Conservation (phyloP, 2,797 vertebrate species). For the Sylvilagus floridanus region DNA sequence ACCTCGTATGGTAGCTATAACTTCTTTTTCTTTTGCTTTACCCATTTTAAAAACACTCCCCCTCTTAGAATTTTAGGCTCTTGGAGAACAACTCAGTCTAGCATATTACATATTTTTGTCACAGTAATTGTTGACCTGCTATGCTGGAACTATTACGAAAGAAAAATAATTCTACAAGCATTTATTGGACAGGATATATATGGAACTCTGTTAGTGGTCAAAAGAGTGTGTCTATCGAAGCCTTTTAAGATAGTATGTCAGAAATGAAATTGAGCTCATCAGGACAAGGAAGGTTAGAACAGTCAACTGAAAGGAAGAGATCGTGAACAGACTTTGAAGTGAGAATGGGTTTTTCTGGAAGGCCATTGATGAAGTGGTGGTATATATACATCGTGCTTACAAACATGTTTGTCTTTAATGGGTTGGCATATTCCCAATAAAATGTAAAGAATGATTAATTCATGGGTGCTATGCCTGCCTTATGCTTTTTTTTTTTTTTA, state of each 20-base stretch:
- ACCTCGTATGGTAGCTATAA: background rate
- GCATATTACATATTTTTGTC: background rate
- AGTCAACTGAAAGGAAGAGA: background rate
- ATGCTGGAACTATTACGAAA: background rate
- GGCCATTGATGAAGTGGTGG: background rate
- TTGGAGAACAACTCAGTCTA: background rate
- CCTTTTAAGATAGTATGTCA: background rate
- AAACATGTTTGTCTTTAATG: background rate
- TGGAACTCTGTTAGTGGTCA: background rate
- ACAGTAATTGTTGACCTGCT: background rate
- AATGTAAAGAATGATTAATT: background rate
- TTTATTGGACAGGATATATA: background rate
- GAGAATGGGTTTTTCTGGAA: background rate
- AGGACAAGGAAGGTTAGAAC: background rate
- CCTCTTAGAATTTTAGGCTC: background rate
- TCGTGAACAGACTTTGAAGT: background rate
- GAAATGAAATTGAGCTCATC: constrained; percentile 21
- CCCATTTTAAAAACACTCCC: background rate
- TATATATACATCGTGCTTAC: background rate
- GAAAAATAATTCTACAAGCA: background rate
- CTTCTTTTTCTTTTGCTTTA: background rate
- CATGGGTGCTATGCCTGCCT: background rate
- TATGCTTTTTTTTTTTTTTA: background rate
- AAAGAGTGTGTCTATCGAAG: background rate
- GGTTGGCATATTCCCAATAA: background rate